Conservation (phyloP, 2,888 invertebrate genomes). For the Lydus trimaculatus region DNA sequence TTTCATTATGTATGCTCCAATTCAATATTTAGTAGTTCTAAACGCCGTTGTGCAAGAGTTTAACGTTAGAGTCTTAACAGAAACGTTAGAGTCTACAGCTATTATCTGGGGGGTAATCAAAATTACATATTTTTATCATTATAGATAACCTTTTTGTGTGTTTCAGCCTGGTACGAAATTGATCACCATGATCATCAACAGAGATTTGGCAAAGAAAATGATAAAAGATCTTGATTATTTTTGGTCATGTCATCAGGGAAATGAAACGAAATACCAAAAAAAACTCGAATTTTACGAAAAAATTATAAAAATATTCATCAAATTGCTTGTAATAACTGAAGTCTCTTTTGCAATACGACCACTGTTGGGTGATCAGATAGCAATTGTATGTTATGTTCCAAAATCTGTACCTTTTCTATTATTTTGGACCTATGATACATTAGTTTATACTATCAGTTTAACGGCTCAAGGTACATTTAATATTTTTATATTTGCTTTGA, state of each 20-base stretch:
- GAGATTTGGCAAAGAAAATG: background rate
- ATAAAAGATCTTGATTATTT: background rate
- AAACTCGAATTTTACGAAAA: background rate
- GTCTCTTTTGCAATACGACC: background rate
- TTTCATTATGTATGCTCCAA: background rate
- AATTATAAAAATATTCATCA: background rate
- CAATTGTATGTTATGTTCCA: background rate
- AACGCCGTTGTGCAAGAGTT: background rate
- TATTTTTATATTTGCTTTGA: background rate
- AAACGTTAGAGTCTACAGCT: background rate
- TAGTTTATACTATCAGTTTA: too few species aligned
- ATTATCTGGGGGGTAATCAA: background rate
- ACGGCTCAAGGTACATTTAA: background rate
- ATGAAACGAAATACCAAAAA: background rate
- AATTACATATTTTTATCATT: background rate
- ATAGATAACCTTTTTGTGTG: background rate
- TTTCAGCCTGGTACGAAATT: background rate
- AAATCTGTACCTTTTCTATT: background rate
- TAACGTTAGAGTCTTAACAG: background rate
- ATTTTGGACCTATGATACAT: background rate
- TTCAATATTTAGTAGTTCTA: background rate
- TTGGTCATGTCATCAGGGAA: background rate
- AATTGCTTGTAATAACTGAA: background rate
- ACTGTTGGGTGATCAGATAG: background rate
- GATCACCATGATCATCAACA: background rate